Percentiles rank a stretch among this genome's conserved stretches.
Evolutionary conservation across 2,113 vertebrate genomes (phyloP).

Genomic region (Semicossyphus pulcher): DNA sequence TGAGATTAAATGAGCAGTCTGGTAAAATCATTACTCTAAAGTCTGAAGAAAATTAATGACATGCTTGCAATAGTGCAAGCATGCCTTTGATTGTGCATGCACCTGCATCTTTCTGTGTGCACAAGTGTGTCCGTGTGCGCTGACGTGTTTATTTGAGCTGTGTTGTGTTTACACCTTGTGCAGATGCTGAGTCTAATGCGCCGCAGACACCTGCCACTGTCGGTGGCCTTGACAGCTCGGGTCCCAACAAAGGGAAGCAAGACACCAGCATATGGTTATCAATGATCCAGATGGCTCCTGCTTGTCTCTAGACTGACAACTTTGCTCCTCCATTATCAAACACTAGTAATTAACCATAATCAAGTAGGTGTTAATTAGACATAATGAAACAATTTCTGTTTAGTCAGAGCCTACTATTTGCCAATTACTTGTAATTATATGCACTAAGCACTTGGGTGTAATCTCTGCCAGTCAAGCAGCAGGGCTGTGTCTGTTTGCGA

Average conservation of each 20-base stretch:
- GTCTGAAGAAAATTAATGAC: constrained; percentile 41
- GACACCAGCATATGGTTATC: constrained; percentile 86
- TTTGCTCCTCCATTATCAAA: constrained; percentile 94
- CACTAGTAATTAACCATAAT: constrained; percentile 97
- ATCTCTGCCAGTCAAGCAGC: constrained; percentile 71
- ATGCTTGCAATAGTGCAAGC: not conserved
- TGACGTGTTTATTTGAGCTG: constrained; percentile 68
- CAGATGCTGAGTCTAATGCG: constrained; percentile 62
- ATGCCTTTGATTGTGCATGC: constrained; percentile 21
- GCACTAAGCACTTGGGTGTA: constrained; percentile 86
- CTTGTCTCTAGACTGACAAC: constrained; percentile 93
- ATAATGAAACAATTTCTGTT: constrained; percentile 98
- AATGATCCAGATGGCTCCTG: constrained; percentile 92
- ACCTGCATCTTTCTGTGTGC: not conserved
- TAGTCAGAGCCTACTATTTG: constrained; percentile 93
- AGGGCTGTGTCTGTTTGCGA: constrained; percentile 81
- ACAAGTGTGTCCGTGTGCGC: no score
- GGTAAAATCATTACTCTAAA: constrained; percentile 6
- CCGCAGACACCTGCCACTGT: constrained; percentile 81
- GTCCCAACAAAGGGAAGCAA: constrained; percentile 71
- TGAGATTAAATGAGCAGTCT: not conserved
- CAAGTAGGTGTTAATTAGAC: constrained; percentile 99
- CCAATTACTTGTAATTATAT: constrained; percentile 96
- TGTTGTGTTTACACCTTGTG: constrained; percentile 70
- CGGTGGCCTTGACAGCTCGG: constrained; percentile 77